A percentile compares a stretch with the other conserved stretches of the same genome.
Evolutionary conservation across 92 coral and sea anemone species (phyloP).

Genomic region (Palythoa grandiflora): DNA sequence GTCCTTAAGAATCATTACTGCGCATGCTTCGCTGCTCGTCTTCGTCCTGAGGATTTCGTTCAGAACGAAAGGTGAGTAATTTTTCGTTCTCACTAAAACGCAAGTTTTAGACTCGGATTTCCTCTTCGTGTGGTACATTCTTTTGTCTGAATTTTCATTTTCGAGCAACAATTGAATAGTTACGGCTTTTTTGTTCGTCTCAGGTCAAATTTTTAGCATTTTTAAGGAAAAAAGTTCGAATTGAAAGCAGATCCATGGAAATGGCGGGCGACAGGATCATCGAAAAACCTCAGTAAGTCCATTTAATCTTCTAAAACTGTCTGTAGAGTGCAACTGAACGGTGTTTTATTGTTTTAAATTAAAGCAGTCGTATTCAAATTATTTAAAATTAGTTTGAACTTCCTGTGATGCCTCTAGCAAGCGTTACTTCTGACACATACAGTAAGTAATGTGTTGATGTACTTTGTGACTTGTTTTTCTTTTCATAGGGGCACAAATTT

Average conservation of each 20-base stretch:
- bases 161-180: slow-evolving; percentile 26
- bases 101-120: slow-evolving; percentile 10
- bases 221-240: slow-evolving; percentile 31
- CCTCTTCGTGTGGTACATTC: not conserved
- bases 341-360: slow-evolving; percentile 14
- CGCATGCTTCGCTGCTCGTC: slow-evolving; percentile 50
- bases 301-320: slow-evolving; percentile 43
- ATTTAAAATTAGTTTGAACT: not conserved
- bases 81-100: slow-evolving; percentile 32
- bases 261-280: slow-evolving; percentile 24
- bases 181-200: slow-evolving; percentile 23
- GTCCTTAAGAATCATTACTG: slow-evolving; percentile 45
- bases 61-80: slow-evolving; percentile 28
- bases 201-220: slow-evolving; percentile 11
- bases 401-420: slow-evolving; percentile 1
- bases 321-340: slow-evolving; percentile 31
- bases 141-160: slow-evolving; percentile 34
- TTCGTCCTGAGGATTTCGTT: slow-evolving; percentile 41
- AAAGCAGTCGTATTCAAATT: slow-evolving; percentile 11
- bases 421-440: slow-evolving; percentile 3
- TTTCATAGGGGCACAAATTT: slow-evolving; percentile 23
- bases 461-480: not conserved
- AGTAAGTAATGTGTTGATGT: slow-evolving; percentile 7
- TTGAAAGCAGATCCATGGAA: slow-evolving; percentile 30
- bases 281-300: slow-evolving; percentile 43